phyloP scores from a whole-genome alignment of 2,888 invertebrate species.

The Frankliniella fusca region DNA sequence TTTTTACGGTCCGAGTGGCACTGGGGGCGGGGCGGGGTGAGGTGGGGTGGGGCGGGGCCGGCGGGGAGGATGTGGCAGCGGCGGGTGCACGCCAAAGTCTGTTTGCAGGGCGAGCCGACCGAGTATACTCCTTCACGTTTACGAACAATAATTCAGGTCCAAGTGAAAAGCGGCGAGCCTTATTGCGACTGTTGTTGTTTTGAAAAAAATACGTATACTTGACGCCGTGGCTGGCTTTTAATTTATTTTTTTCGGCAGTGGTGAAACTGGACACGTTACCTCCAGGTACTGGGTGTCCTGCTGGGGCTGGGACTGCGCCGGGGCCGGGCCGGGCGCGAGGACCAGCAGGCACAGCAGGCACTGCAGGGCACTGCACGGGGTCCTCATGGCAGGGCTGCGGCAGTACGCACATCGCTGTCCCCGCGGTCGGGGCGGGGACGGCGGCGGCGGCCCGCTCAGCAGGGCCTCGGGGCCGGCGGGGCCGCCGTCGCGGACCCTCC shows the following conservation, averaged over 20 bases:
- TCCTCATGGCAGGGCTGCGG: neutral
- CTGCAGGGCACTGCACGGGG: neutral
- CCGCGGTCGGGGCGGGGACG: neutral
- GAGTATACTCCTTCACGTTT: neutral
- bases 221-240: neutral
- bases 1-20: slow-evolving; percentile 8
- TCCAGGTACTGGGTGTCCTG: slow-evolving; percentile 1
- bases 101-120: neutral
- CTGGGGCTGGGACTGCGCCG: neutral
- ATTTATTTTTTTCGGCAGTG: neutral
- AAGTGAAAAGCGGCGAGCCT: neutral
- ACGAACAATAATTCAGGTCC: neutral
- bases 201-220: neutral
- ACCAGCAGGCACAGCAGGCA: neutral
- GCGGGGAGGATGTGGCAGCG: neutral
- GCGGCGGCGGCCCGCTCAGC: neutral
- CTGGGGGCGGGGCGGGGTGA: neutral
- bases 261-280: neutral
- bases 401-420: neutral
- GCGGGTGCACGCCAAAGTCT: too few species aligned
- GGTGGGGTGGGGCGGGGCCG: neutral
- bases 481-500: neutral
- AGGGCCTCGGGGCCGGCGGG: neutral
- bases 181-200: neutral
- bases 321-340: neutral